Evolutionary conservation across 1,140 invertebrate species (phyloP).

Genomic region (Drosophila tropicalis): DNA sequence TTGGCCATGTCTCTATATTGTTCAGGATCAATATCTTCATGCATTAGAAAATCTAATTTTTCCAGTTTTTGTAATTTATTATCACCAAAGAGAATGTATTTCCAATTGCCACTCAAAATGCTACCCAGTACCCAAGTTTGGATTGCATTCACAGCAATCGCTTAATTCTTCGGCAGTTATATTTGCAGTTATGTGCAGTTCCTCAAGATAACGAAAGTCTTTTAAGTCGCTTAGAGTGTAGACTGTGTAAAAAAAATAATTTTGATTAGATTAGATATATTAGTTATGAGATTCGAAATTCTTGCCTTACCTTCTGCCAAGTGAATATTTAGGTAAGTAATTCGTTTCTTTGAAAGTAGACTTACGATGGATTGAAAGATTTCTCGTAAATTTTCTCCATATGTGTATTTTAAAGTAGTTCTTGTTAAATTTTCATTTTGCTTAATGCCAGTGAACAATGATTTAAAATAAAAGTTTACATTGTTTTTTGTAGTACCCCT

Average conservation of each 20-base stretch:
- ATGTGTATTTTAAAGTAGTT: neutral
- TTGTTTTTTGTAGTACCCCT: neutral
- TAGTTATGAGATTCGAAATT: neutral
- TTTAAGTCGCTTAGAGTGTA: neutral
- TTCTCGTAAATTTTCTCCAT: neutral
- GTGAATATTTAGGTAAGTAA: neutral
- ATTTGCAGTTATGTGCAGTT: neutral
- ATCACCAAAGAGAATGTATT: neutral
- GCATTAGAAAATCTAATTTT: neutral
- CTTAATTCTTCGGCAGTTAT: neutral
- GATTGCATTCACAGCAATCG: neutral
- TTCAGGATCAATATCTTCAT: neutral
- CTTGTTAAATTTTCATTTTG: neutral
- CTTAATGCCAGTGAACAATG: neutral
- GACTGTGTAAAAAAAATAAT: neutral
- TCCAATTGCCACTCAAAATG: neutral
- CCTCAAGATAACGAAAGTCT: neutral
- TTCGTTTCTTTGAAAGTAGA: neutral
- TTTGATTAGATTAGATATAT: neutral
- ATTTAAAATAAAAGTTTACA: neutral
- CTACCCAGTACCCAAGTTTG: neutral
- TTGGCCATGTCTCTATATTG: neutral
- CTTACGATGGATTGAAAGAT: neutral
- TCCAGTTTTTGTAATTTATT: slow-evolving; percentile 4
- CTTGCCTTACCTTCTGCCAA: neutral